Base-by-base conservation (phyloP, 2,113 vertebrate genomes). In the Canis aureus region DNA sequence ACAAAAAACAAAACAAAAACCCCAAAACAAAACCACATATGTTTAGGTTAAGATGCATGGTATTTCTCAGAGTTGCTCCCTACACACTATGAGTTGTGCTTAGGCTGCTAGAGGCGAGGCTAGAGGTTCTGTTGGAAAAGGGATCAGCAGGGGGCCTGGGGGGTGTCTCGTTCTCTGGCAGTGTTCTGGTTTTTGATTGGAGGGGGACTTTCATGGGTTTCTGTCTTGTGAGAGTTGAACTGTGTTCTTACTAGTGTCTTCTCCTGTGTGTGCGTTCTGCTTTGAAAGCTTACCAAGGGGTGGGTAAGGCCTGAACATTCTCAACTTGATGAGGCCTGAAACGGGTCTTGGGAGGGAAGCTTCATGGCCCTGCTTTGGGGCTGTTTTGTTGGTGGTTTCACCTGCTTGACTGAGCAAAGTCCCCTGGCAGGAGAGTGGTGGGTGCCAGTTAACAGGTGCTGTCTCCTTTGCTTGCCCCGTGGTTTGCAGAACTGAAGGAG, bases 401-500 rank as follows among this genome's bases (percentile, higher is more conserved):
- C 51, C 51, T 12, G 2, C 0, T 0, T 11, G 83, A 38, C 62
- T 27, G 60, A 95, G 87, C n/a, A 62, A 22, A 66, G 22, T 84
- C 49, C 3, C 32, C n/a, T 8, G 0, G 4, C 49, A 13, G 35
- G 66, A 3, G 38, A 29, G 9, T 20, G 3, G 51, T 25, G 20
- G 3, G 1, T 8, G 1, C 59, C 11, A 1, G 19, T 19, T 79
- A 22, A 32, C 8, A 1, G 13, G 80, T 76, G 8, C 3, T 84
- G 78, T 71, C 1, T 71, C 96, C 55, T 95, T 95, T 84, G 3
- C 15, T 93, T 84, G 85, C n/a, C 29, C 66, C 60, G 25, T 38
- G 57, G 86, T 62, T 23, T 95, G 11, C 85, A 99, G 99, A 99
- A 97, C 96, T 99, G 97, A 99, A 99, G 97, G 99, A 99, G 85